Percentiles rank a stretch among this genome's conserved stretches.
Evolutionary conservation across 2,797 vertebrate species (phyloP).

Genomic region (Pyrocephalus nanus): DNA sequence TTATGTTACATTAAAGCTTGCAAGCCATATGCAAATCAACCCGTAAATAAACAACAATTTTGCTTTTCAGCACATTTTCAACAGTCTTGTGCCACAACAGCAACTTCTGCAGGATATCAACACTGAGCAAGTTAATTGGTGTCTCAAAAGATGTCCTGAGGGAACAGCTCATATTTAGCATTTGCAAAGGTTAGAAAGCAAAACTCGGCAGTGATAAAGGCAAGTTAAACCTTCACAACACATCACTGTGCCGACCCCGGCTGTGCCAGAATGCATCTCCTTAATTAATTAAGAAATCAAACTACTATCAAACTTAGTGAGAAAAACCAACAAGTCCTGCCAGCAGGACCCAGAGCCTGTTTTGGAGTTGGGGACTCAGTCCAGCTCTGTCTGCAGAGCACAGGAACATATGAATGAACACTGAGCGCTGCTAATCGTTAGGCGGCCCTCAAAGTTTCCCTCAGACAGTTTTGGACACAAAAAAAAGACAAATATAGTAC

Average conservation of each 20-base stretch:
- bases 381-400: not conserved
- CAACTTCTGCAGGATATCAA: conserved; percentile 11
- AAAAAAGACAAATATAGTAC: conserved; percentile 27
- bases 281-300: not conserved
- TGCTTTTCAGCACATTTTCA: conserved; percentile 28
- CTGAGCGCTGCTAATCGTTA: not conserved
- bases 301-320: not conserved
- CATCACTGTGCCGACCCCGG: not conserved
- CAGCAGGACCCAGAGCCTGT: not conserved
- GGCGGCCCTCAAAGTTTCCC: not conserved
- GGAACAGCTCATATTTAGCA: not conserved
- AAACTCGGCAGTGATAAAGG: not conserved
- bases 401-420: not conserved
- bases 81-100: conserved; percentile 1
- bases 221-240: not conserved
- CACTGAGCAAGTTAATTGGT: not conserved
- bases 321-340: not conserved
- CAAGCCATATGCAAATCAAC: not conserved
- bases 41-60: not conserved
- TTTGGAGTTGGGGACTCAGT: not conserved
- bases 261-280: not conserved
- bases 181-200: conserved; percentile 3
- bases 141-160: not conserved
- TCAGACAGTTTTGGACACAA: conserved; percentile 27
- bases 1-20: not conserved